Evolutionary conservation across 2,888 invertebrate genomes (phyloP).

Genomic region (Agriopis leucophaearia): DNA sequence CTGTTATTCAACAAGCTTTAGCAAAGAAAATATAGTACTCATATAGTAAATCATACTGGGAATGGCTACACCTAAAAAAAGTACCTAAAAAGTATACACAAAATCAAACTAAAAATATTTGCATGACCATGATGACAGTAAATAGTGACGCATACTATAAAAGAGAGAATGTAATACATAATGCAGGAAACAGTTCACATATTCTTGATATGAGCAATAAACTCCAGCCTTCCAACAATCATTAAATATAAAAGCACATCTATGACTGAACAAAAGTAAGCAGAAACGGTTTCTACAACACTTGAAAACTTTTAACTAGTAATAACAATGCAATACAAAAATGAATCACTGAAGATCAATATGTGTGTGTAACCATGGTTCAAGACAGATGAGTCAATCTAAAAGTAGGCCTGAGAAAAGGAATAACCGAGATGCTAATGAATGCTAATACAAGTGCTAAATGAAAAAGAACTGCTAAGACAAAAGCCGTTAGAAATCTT

Average conservation of each 20-base stretch:
- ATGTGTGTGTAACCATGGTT: conserved; percentile 26
- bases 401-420: conserved; percentile 35
- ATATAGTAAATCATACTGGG: background rate
- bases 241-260: conserved; percentile 16
- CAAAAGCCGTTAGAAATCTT: conserved; percentile 16
- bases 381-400: conserved; percentile 40
- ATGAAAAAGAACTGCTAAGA: conserved; percentile 17
- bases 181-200: conserved; percentile 15
- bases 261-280: conserved; percentile 22
- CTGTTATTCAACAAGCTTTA: no score
- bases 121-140: background rate
- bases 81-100: no score
- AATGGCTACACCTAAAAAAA: background rate
- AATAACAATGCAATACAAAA: conserved; percentile 10
- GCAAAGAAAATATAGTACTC: no score
- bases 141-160: conserved; percentile 11
- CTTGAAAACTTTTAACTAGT: conserved; percentile 20
- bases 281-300: conserved; percentile 10
- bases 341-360: conserved; percentile 28
- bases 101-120: background rate
- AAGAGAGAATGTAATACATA: background rate
- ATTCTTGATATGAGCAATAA: conserved; percentile 14
- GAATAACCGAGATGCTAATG: conserved; percentile 42
- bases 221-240: background rate
- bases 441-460: conserved; percentile 36